Conservation (phyloP, 2,797 vertebrate species). For the Gambusia yucatana region DNA sequence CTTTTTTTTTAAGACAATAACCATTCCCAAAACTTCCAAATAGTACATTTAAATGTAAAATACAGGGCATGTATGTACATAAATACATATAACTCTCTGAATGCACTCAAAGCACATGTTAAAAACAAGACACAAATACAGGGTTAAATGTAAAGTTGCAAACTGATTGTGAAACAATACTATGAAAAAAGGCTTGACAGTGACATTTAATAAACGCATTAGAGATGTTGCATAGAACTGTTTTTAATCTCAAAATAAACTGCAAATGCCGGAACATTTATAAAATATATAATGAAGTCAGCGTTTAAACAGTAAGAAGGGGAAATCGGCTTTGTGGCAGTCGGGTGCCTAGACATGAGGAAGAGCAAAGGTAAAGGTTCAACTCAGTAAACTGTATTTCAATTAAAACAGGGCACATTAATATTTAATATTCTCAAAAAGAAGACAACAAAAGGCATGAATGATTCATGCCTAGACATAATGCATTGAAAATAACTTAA, state of each 20-base stretch:
- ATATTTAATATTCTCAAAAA: constrained; percentile 9
- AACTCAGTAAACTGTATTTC: constrained; percentile 18
- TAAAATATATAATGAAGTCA: constrained; percentile 35
- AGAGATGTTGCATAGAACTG: constrained; percentile 79
- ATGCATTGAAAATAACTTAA: constrained; percentile 65
- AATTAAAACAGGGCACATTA: constrained; percentile 27
- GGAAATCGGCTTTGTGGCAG: constrained; percentile 65
- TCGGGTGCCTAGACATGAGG: constrained; percentile 35
- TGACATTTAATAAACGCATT: constrained; percentile 59
- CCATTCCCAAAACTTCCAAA: constrained; percentile 74
- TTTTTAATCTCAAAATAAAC: constrained; percentile 67
- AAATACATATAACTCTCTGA: constrained; percentile 59
- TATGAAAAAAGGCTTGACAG: constrained; percentile 23
- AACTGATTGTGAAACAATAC: constrained; percentile 44
- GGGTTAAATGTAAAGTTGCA: constrained; percentile 49
- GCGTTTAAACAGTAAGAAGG: constrained; percentile 43
- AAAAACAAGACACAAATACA: constrained; percentile 47
- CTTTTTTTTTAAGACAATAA: constrained; percentile 61
- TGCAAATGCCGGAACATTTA: constrained; percentile 43
- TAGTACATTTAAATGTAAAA: constrained; percentile 73
- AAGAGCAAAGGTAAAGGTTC: constrained; percentile 25
- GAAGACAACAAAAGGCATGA: constrained; percentile 10
- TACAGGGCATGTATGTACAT: constrained; percentile 70
- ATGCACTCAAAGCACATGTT: constrained; percentile 47
- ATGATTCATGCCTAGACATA: constrained; percentile 28